Conservation (phyloP, 2,113 vertebrate species). For the Coreoperca whiteheadi region DNA sequence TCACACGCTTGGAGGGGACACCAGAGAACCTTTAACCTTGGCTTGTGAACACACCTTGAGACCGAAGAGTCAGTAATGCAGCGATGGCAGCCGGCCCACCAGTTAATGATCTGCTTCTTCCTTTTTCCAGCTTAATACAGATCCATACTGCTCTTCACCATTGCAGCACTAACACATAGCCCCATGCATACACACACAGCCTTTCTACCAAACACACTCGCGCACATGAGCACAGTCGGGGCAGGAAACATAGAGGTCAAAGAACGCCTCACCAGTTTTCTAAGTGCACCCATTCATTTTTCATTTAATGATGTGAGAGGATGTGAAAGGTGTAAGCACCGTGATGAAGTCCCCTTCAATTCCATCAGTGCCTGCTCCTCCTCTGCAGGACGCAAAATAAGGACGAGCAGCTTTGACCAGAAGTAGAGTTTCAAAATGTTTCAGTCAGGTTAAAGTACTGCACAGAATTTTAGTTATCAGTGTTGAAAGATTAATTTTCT, state of each 20-base stretch:
- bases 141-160: slow-evolving; percentile 25
- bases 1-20: slow-evolving; percentile 50
- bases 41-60: slow-evolving; percentile 67
- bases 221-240: slow-evolving; percentile 13
- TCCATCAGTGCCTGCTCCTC: slow-evolving; percentile 58
- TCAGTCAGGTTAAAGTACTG: slow-evolving; percentile 20
- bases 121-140: slow-evolving; percentile 59
- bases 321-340: slow-evolving; percentile 65
- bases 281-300: slow-evolving; percentile 73
- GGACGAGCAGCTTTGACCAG: slow-evolving; percentile 40
- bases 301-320: slow-evolving; percentile 67
- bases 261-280: slow-evolving; percentile 58
- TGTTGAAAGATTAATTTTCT: background rate
- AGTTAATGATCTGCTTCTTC: slow-evolving; percentile 68
- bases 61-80: slow-evolving; percentile 72
- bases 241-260: slow-evolving; percentile 69
- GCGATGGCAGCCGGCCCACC: slow-evolving; percentile 68
- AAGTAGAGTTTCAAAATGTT: slow-evolving; percentile 34
- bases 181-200: slow-evolving; percentile 17
- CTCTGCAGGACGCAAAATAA: slow-evolving; percentile 53
- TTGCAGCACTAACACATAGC: slow-evolving; percentile 7
- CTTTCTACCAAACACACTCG: slow-evolving; percentile 11
- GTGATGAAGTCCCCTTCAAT: slow-evolving; percentile 65
- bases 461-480: background rate
- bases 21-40: slow-evolving; percentile 71